Evolutionary conservation across 2,888 invertebrate species (phyloP), one percentile per base, ranked within the genome.

Genomic region (Cantharis rustica): DNA sequence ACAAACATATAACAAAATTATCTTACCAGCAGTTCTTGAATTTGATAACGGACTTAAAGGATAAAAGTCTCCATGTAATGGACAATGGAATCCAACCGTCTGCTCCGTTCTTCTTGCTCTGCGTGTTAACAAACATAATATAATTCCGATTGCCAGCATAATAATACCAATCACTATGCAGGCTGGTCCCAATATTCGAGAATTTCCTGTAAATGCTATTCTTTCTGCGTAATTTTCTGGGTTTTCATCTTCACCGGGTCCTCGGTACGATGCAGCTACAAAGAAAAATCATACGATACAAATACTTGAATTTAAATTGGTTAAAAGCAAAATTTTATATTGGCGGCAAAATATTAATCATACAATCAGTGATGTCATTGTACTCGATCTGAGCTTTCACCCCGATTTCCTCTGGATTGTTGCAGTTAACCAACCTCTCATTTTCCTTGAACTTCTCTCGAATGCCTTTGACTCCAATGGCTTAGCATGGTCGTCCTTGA

Each of bases 1-100:
- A 0, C 7, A 47, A 47, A 47, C 7, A 47, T n/a, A 31, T n/a
- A 47, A 47, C n/a, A n/a, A 47, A n/a, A 9, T 47, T 47, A 47
- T 47, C 85, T 86, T 79, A 88, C 88, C 87, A 79, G 87, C 83
- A 70, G 87, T 87, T 82, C 84, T 86, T 75, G 86, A 87, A 82
- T 87, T 87, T 76, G 90, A 91, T 77, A 92, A 91, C 20, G 93
- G 93, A 85, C 93, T 93, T 61, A 93, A 88, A 3, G 94, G 94
- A 85, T 93, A 94, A 87, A 94, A 94, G 88, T 94, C 94, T 7
- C 94, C 94, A 83, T 94, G 94, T 68, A 94, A 90, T 26, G 94
- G 94, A 86, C 94, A 94, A 87, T 94, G 94, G 89, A 94, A 94
- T 73, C 94, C 94, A 78, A 94, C 90, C 66, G 93, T 90, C 73